Evolutionary conservation across 2,113 vertebrate species (phyloP).

Genomic region (Pluvianellus socialis): DNA sequence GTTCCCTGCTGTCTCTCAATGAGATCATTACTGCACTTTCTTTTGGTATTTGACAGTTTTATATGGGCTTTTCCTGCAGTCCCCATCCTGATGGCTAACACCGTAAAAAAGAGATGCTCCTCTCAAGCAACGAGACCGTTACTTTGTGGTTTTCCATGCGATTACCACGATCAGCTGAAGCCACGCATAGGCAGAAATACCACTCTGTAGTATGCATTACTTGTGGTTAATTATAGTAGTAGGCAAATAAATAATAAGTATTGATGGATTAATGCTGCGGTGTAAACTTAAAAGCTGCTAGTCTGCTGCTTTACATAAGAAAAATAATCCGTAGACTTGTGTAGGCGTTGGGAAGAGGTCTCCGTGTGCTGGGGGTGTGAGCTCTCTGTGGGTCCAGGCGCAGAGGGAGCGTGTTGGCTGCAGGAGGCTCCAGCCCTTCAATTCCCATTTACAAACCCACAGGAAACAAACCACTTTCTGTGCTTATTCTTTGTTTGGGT

Average conservation of each 20-base stretch:
- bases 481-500: accelerated
- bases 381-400: no score
- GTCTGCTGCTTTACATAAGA: accelerated
- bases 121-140: accelerated
- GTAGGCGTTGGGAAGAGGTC: background rate
- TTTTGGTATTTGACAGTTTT: background rate
- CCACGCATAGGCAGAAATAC: no score
- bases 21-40: background rate
- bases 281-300: background rate
- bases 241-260: background rate
- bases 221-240: no score
- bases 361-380: accelerated
- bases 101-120: background rate
- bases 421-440: background rate
- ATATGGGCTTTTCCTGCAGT: background rate
- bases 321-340: accelerated
- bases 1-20: background rate
- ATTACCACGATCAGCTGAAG: background rate
- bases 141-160: accelerated
- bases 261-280: background rate
- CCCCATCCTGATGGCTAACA: background rate
- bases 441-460: accelerated
- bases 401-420: accelerated
- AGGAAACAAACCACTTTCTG: no score
- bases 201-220: background rate